Evolutionary conservation across 2,888 invertebrate genomes (phyloP).

Genomic region (Lasiommata megera): DNA sequence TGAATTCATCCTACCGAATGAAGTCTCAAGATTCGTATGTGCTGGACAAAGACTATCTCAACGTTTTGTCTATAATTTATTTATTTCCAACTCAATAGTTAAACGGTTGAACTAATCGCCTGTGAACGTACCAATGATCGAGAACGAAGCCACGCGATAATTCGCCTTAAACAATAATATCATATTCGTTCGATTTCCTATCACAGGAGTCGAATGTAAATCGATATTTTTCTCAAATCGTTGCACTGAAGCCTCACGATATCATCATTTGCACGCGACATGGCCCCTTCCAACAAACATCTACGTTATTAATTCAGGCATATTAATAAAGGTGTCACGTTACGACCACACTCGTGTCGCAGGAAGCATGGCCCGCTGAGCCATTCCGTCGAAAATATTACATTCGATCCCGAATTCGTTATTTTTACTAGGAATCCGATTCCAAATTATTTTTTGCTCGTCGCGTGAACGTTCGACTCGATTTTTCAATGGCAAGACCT

Average conservation of each 20-base stretch:
- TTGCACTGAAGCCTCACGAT: constrained; percentile 71
- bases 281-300: constrained; percentile 65
- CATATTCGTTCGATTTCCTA: constrained; percentile 14
- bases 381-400: constrained; percentile 71
- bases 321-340: constrained; percentile 74
- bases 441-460: constrained; percentile 10
- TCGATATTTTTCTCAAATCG: constrained; percentile 68
- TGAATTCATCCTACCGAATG: too few species aligned
- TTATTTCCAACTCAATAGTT: too few species aligned
- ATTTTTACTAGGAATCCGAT: constrained; percentile 42
- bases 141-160: too few species aligned
- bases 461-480: too few species aligned
- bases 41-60: too few species aligned
- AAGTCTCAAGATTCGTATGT: too few species aligned
- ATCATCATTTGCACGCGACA: constrained; percentile 72
- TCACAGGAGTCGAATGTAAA: constrained; percentile 50
- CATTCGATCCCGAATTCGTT: constrained; percentile 48
- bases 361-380: constrained; percentile 76
- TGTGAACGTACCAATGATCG: too few species aligned
- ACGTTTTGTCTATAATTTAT: too few species aligned
- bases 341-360: constrained; percentile 78
- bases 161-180: too few species aligned
- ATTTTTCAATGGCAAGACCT: too few species aligned
- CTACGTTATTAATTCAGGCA: constrained; percentile 79
- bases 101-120: too few species aligned